Percentiles rank a stretch among this genome's conserved stretches.
Evolutionary conservation across 2,888 invertebrate species (phyloP).

Genomic region (Drosophila putrida): DNA sequence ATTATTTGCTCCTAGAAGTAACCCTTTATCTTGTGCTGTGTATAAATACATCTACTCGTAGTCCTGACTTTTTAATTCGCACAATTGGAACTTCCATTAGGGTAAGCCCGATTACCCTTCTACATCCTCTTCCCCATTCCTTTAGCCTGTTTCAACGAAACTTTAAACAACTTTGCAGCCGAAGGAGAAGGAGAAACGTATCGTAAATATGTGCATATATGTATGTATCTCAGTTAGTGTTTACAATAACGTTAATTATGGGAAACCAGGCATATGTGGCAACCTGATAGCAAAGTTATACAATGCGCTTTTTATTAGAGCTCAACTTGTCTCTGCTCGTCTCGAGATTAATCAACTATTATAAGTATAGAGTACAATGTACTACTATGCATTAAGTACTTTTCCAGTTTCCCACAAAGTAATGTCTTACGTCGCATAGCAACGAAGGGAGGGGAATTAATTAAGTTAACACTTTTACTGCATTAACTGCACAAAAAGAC

Average conservation of each 20-base stretch:
- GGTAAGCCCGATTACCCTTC: background rate
- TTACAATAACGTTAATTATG: slow-evolving; percentile 74
- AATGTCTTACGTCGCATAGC: slow-evolving; percentile 30
- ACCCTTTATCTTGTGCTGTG: background rate
- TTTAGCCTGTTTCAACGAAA: slow-evolving; percentile 25
- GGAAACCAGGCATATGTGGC: slow-evolving; percentile 61
- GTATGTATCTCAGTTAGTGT: slow-evolving; percentile 28
- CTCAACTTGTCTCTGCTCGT: slow-evolving; percentile 25
- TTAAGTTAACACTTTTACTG: slow-evolving; percentile 71
- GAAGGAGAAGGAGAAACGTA: slow-evolving; percentile 12
- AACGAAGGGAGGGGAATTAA: slow-evolving; percentile 40
- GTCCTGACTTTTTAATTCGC: slow-evolving; percentile 24
- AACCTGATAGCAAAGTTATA: slow-evolving; percentile 55
- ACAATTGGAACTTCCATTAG: slow-evolving; percentile 26
- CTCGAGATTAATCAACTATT: slow-evolving; percentile 44
- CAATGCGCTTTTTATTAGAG: slow-evolving; percentile 43
- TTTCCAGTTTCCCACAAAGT: slow-evolving; percentile 24
- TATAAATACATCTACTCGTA: background rate
- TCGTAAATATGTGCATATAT: slow-evolving; percentile 16
- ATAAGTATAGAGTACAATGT: slow-evolving; percentile 17
- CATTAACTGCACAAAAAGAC: slow-evolving; percentile 49
- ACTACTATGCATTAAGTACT: slow-evolving; percentile 44
- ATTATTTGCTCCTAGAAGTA: background rate
- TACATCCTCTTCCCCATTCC: background rate
- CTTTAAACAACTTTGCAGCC: slow-evolving; percentile 55